A percentile compares a stretch with the other conserved stretches of the same genome.
Evolutionary conservation across 1,140 invertebrate species (phyloP).

Genomic region (Popillia japonica): DNA sequence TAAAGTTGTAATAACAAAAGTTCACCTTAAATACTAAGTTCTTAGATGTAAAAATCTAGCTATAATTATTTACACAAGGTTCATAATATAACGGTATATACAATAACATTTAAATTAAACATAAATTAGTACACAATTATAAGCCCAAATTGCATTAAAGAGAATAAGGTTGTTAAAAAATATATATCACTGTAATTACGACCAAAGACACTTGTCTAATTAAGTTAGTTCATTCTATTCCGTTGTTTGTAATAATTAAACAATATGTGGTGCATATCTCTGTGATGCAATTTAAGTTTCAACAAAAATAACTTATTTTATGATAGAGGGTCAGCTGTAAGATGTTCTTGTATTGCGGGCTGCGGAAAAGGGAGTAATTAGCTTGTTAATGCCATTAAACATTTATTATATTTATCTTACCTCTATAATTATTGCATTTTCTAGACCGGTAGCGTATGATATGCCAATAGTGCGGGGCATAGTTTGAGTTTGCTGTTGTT

Average conservation of each 20-base stretch:
- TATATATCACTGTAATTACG: too few relatives aligned
- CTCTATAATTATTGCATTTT: conserved; percentile 57
- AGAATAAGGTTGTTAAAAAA: neutral
- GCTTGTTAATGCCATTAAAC: neutral
- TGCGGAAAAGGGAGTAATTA: neutral
- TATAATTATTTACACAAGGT: conserved; percentile 12
- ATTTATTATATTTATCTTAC: conserved; percentile 45
- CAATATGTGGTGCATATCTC: neutral
- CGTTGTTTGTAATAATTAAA: too few relatives aligned
- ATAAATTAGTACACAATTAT: neutral
- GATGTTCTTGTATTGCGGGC: conserved; percentile 36
- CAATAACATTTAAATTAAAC: conserved; percentile 27
- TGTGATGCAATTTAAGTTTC: neutral
- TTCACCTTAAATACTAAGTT: conserved; percentile 9
- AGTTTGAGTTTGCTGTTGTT: conserved; percentile 46
- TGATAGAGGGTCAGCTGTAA: conserved; percentile 39
- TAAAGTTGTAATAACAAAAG: conserved; percentile 4
- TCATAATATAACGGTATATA: conserved; percentile 10
- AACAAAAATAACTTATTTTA: conserved; percentile 5
- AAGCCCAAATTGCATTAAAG: neutral
- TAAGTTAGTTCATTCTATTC: too few relatives aligned
- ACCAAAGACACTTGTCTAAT: too few relatives aligned
- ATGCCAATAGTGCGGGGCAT: conserved; percentile 53
- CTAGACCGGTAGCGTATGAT: conserved; percentile 53
- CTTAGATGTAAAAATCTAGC: conserved; percentile 13